phyloP scores from a whole-genome alignment of 1,140 invertebrate genomes.

The Musca domestica region DNA sequence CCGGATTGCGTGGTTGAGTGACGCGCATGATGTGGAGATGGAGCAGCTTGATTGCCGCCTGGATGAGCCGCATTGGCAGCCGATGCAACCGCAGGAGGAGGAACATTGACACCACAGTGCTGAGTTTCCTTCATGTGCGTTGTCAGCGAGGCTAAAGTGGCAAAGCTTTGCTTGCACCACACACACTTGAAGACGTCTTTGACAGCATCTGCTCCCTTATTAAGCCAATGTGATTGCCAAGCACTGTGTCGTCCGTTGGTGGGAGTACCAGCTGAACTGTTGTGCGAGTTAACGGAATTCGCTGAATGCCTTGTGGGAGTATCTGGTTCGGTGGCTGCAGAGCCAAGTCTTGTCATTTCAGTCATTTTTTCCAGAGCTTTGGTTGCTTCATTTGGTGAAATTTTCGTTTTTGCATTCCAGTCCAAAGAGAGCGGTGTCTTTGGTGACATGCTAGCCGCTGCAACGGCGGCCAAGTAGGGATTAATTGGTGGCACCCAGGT shows the following conservation, averaged over 20 bases:
- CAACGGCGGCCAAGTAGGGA: constrained; percentile 79
- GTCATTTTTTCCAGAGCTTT: constrained; percentile 91
- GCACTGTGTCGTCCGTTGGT: constrained; percentile 73
- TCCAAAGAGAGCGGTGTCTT: constrained; percentile 55
- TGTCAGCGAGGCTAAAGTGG: constrained; percentile 83
- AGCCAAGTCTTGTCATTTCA: constrained; percentile 77
- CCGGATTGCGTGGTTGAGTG: constrained; percentile 38
- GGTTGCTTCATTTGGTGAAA: constrained; percentile 72
- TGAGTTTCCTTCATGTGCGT: constrained; percentile 95
- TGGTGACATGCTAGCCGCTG: constrained; percentile 71
- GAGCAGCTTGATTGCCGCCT: constrained; percentile 55
- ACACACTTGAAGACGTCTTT: constrained; percentile 94
- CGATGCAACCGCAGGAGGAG: constrained; percentile 41
- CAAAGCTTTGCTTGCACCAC: constrained; percentile 93
- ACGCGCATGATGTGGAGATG: constrained; percentile 51
- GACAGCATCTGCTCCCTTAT: constrained; percentile 88
- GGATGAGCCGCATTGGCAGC: not conserved
- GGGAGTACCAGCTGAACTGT: constrained; percentile 37
- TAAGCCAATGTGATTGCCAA: constrained; percentile 94
- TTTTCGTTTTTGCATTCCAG: constrained; percentile 70
- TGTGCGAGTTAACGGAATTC: constrained; percentile 39
- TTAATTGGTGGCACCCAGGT: constrained; percentile 77
- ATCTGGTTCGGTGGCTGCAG: constrained; percentile 57
- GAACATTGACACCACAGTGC: constrained; percentile 82
- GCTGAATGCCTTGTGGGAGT: constrained; percentile 1